Evolutionary conservation across 1,140 invertebrate species (phyloP).

Genomic region (Harpegnathos saltator): DNA sequence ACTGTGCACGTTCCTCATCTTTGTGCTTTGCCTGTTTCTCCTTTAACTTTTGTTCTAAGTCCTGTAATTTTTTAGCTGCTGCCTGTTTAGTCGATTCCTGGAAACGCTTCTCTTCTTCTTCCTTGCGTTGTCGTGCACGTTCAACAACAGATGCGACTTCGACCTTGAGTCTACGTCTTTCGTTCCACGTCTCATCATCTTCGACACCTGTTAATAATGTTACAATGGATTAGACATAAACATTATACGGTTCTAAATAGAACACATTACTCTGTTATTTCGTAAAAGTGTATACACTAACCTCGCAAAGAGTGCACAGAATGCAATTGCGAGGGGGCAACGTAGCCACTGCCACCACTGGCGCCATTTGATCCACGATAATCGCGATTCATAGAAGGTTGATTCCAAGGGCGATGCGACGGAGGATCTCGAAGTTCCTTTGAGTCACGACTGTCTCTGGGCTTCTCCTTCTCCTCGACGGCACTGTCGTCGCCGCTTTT

Average conservation of each 20-base stretch:
- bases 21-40: constrained; percentile 85
- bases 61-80: constrained; percentile 88
- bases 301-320: constrained; percentile 79
- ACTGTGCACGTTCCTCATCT: constrained; percentile 80
- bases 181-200: constrained; percentile 92
- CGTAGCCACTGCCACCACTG: constrained; percentile 72
- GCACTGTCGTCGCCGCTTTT: constrained; percentile 75
- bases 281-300: constrained; percentile 57
- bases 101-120: constrained; percentile 93
- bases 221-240: background rate
- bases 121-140: constrained; percentile 91
- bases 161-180: constrained; percentile 90
- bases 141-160: constrained; percentile 90
- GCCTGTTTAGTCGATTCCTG: constrained; percentile 87
- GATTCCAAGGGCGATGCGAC: constrained; percentile 81
- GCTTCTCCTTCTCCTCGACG: constrained; percentile 77
- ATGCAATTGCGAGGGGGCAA: constrained; percentile 76
- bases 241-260: background rate
- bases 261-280: background rate
- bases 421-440: constrained; percentile 75
- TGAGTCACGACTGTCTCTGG: constrained; percentile 76
- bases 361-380: constrained; percentile 79
- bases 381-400: constrained; percentile 76
- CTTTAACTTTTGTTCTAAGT: constrained; percentile 88
- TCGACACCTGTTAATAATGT: constrained; percentile 83